Evolutionary conservation across 2,888 invertebrate species (phyloP), one percentile per base, ranked within the genome.

Genomic region (Seladonia tumulorum): DNA sequence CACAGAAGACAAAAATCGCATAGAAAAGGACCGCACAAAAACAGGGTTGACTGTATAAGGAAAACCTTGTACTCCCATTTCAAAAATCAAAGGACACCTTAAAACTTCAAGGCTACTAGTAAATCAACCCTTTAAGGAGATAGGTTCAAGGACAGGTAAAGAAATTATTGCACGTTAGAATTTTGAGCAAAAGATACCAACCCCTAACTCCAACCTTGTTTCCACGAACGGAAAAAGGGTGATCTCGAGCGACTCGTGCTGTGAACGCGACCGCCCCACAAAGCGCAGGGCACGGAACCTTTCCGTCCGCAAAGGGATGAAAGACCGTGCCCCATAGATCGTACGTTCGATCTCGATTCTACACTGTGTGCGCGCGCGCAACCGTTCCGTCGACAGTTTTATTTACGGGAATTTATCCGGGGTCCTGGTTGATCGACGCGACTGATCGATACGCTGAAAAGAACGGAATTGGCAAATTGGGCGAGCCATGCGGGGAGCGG

Each of bases 391-490:
- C 35, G 74, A 63, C 82, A 60, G 84, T 71, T 78, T 83, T 84
- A 84, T 79, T 78, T 57, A 53, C 83, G 12, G 4, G 70, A 70
- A 71, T 78, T 78, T 83, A 76, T n/a, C 45, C 66, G 57, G 22
- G 22, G 22, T n/a, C 29, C 22, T 35, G 49, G 72, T 70, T 42
- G 25, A 12, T 72, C 18, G 29, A 71, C 35, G 35, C 18, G 78
- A 63, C 83, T 79, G 84, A 83, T 79, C 85, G 84, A 14, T 22
- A 71, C 42, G 12, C 14, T 42, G 70, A 70, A 75, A 79, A 76
- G 76, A 76, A 79, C 68, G 63, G 66, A 76, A 85, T 85, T 72
- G 79, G 85, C 68, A 80, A 80, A 79, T 85, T 79, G 84, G 71
- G 78, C 78, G 49, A 68, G 57, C 35, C 68, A 42, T 53, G 68